Conservation (phyloP, 1,140 invertebrate species). For the Apis florea region DNA sequence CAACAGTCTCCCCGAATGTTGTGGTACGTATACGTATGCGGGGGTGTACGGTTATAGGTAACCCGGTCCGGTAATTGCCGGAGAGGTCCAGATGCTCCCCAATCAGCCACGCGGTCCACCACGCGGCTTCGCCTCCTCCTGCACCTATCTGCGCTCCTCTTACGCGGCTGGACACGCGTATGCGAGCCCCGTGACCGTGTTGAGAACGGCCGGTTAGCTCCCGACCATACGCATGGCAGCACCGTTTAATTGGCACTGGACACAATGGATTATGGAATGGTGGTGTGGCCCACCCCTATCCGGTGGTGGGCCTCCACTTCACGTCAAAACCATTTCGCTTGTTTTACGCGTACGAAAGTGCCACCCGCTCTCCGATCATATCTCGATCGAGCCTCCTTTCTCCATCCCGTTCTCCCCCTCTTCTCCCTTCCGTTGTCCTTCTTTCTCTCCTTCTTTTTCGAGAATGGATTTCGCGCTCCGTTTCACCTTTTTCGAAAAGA, state of each 20-base stretch:
- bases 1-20: neutral
- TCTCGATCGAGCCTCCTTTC: neutral
- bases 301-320: slow-evolving; percentile 67
- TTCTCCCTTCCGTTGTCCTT: neutral
- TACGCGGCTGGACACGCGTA: slow-evolving; percentile 42
- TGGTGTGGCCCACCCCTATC: slow-evolving; percentile 29
- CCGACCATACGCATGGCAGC: slow-evolving; percentile 79
- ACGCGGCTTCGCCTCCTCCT: slow-evolving; percentile 37
- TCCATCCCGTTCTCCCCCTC: too few relatives aligned
- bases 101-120: slow-evolving; percentile 75
- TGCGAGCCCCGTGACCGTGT: slow-evolving; percentile 73
- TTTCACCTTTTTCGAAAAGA: too few relatives aligned
- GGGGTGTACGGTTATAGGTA: slow-evolving; percentile 64
- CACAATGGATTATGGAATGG: slow-evolving; percentile 80
- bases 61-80: slow-evolving; percentile 77
- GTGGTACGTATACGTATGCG: slow-evolving; percentile 5
- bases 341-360: slow-evolving; percentile 68
- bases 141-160: slow-evolving; percentile 43
- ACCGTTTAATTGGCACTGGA: slow-evolving; percentile 81
- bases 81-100: slow-evolving; percentile 79
- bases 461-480: too few relatives aligned
- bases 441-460: too few relatives aligned
- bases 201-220: slow-evolving; percentile 78
- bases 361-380: neutral
- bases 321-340: slow-evolving; percentile 79